A percentile compares a stretch with the other conserved stretches of the same genome.
phyloP scores from a whole-genome alignment of 2,888 invertebrate species.

The Cryptocephalus primarius region DNA sequence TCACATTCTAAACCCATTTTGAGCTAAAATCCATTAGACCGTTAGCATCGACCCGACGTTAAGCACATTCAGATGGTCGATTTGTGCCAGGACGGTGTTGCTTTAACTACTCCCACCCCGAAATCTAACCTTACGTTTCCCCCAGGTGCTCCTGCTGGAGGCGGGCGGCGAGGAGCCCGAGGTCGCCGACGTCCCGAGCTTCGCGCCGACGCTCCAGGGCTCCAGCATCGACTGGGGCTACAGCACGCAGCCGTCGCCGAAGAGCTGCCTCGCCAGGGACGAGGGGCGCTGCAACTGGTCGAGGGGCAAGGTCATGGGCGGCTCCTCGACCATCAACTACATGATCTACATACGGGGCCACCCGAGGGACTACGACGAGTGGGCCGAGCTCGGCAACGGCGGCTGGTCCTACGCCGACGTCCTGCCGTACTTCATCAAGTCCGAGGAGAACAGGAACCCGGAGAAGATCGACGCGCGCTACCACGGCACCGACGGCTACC shows the following conservation, averaged over 20 bases:
- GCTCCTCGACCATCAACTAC: constrained; percentile 54
- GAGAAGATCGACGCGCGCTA: constrained; percentile 41
- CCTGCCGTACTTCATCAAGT: constrained; percentile 59
- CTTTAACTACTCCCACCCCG: too few relatives aligned
- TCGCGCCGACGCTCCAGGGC: constrained; percentile 47
- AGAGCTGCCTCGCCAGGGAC: constrained; percentile 47
- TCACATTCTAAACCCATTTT: too few relatives aligned
- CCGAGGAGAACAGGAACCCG: constrained; percentile 52
- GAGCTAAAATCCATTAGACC: too few relatives aligned
- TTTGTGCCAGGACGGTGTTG: too few relatives aligned
- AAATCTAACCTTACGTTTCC: neutral
- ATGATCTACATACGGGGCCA: constrained; percentile 54
- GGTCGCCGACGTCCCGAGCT: constrained; percentile 52
- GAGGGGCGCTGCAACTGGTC: constrained; percentile 50
- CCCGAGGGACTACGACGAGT: constrained; percentile 50
- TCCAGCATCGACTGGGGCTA: constrained; percentile 64
- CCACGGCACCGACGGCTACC: constrained; percentile 51
- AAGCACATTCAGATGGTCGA: too few relatives aligned
- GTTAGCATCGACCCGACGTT: too few relatives aligned
- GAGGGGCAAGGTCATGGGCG: constrained; percentile 55
- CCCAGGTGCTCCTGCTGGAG: constrained; percentile 52
- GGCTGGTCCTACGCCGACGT: constrained; percentile 55
- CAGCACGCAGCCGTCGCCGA: constrained; percentile 51
- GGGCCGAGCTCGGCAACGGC: constrained; percentile 50
- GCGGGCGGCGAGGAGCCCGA: constrained; percentile 58